Percentiles rank a stretch among this genome's conserved stretches.
Evolutionary conservation across 1,140 invertebrate species (phyloP).

Genomic region (Ips nitidus): DNA sequence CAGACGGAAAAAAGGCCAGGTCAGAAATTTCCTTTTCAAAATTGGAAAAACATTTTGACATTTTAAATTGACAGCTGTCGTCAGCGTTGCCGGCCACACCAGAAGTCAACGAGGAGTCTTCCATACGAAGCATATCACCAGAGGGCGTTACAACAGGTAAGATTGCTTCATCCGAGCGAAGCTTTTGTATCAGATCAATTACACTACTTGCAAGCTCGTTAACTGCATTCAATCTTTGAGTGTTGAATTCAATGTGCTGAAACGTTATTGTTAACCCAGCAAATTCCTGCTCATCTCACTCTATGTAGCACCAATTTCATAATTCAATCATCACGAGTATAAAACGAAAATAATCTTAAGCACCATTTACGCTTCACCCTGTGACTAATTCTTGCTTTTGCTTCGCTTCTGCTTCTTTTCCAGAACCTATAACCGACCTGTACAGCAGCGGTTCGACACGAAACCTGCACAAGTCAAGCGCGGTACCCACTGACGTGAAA

Average conservation of each 20-base stretch:
- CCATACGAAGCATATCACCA: conserved; percentile 61
- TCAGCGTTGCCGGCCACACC: conserved; percentile 66
- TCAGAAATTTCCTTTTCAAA: conserved; percentile 46
- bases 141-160: conserved; percentile 53
- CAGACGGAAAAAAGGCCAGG: conserved; percentile 59
- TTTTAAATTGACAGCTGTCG: conserved; percentile 47
- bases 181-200: no score
- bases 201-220: no score
- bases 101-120: conserved; percentile 70
- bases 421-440: conserved; percentile 50
- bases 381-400: conserved; percentile 30
- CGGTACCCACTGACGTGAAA: conserved; percentile 54
- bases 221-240: background rate
- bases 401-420: conserved; percentile 37
- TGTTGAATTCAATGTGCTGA: background rate
- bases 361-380: background rate
- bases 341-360: background rate
- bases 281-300: background rate
- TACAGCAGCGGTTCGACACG: conserved; percentile 41
- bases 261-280: no score
- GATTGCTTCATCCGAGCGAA: background rate
- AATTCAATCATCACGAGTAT: background rate
- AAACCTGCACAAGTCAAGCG: conserved; percentile 29
- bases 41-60: background rate
- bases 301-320: background rate